A percentile compares a stretch with the other conserved stretches of the same genome.
Evolutionary conservation across 2,888 invertebrate genomes (phyloP).

Genomic region (Eilema depressum): DNA sequence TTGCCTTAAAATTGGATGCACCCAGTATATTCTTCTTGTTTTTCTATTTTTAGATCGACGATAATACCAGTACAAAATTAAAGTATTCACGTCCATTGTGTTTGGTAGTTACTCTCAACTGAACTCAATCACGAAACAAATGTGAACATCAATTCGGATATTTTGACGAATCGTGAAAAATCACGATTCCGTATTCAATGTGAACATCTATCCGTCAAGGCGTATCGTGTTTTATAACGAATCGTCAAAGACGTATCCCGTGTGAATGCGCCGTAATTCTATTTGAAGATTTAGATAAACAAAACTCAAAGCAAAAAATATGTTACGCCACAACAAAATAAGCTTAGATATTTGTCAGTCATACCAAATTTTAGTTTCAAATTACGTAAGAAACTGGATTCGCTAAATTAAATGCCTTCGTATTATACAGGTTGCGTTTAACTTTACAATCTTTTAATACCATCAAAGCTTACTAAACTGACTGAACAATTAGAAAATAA

Average conservation of each 20-base stretch:
- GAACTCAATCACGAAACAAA: too few relatives aligned
- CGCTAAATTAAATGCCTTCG: conserved; percentile 16
- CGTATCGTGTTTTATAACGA: too few relatives aligned
- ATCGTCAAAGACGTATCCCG: too few relatives aligned
- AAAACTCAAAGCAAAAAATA: too few relatives aligned
- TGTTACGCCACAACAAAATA: too few relatives aligned
- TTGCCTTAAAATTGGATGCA: conserved; percentile 16
- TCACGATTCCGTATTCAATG: conserved; percentile 1
- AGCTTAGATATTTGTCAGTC: too few relatives aligned
- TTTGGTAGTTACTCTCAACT: conserved; percentile 5
- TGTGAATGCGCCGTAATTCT: too few relatives aligned
- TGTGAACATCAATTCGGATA: conserved; percentile 4
- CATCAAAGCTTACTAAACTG: conserved; percentile 35
- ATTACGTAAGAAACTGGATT: background rate
- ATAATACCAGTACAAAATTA: conserved; percentile 15
- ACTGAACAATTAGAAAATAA: conserved; percentile 49
- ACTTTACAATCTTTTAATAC: conserved; percentile 41
- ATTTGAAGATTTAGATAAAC: too few relatives aligned
- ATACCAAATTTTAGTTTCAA: too few relatives aligned
- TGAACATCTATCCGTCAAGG: conserved; percentile 7
- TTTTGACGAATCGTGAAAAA: conserved; percentile 1
- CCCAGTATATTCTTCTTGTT: conserved; percentile 15
- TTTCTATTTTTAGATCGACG: conserved; percentile 15
- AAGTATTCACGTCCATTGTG: conserved; percentile 7
- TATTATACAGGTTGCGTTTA: conserved; percentile 25